phyloP scores from a whole-genome alignment of 2,113 vertebrate species.

The Orthochromis indermauri region DNA sequence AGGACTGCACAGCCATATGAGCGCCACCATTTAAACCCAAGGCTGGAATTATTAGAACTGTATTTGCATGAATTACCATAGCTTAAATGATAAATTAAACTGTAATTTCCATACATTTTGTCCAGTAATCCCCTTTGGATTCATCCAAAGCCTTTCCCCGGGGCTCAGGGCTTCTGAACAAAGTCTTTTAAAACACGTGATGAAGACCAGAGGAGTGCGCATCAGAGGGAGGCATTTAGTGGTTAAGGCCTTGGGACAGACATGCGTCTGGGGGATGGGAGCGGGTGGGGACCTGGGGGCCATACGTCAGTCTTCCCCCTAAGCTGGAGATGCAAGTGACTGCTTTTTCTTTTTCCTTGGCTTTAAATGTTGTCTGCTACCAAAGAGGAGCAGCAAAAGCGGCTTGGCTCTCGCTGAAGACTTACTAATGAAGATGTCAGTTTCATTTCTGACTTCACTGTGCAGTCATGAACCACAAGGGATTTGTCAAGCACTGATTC shows the following conservation, averaged over 20 bases:
- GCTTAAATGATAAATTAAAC: slow-evolving; percentile 53
- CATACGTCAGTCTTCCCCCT: not conserved
- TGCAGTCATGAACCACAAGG: not conserved
- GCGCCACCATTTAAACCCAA: slow-evolving; percentile 17
- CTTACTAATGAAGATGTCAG: slow-evolving; percentile 5
- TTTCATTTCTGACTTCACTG: not conserved
- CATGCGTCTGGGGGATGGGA: not conserved
- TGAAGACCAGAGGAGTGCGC: slow-evolving; percentile 17
- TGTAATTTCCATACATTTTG: slow-evolving; percentile 58
- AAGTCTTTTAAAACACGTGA: slow-evolving; percentile 25
- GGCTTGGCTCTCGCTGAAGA: not conserved
- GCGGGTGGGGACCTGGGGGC: not conserved
- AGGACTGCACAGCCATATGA: not conserved
- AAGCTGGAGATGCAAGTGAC: not conserved
- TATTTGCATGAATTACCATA: slow-evolving; percentile 63
- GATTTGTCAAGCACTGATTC: slow-evolving; percentile 2
- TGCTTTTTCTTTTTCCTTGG: not conserved
- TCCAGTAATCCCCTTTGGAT: slow-evolving; percentile 44
- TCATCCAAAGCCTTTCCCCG: slow-evolving; percentile 15
- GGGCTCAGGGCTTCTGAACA: not conserved
- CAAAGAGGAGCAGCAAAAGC: not conserved
- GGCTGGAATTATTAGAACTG: slow-evolving; percentile 42
- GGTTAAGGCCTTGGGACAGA: slow-evolving; percentile 32
- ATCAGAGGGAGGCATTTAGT: slow-evolving; percentile 14
- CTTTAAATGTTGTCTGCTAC: not conserved